Conservation (phyloP, 2,113 vertebrate species). For the Phylloscopus whistleri region DNA sequence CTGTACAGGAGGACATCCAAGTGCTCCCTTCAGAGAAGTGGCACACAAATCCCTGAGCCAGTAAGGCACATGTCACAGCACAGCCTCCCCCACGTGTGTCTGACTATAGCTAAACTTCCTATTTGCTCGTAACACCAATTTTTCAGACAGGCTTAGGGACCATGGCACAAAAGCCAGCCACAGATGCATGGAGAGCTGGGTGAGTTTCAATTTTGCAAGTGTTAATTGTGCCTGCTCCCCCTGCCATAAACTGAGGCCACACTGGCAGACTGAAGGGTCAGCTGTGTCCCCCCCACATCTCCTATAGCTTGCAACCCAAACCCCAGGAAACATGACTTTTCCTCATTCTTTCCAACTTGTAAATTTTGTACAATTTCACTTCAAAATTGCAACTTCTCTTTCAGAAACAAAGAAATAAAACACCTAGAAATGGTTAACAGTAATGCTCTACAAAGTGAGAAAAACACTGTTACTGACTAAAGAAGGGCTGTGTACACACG, state of each 20-base stretch:
- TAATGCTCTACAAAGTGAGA: neutral
- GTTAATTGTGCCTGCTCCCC: neutral
- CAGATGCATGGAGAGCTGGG: fast-evolving
- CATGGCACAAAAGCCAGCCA: neutral
- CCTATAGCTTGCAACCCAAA: neutral
- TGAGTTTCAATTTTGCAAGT: neutral
- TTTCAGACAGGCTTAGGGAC: neutral
- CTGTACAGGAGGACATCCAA: neutral
- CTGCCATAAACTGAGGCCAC: neutral
- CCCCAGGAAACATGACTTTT: neutral
- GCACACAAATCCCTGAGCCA: neutral
- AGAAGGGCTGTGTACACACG: neutral
- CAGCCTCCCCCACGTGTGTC: fast-evolving
- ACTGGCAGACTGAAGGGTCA: neutral
- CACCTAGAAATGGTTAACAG: neutral
- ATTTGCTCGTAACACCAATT: fast-evolving
- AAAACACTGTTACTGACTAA: neutral
- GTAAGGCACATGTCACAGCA: neutral
- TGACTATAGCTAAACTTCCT: fast-evolving
- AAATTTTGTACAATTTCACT: neutral
- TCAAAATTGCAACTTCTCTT: neutral
- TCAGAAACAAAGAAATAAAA: neutral
- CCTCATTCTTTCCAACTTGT: neutral
- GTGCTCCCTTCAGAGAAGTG: neutral
- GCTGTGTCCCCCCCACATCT: neutral